Percentiles rank a stretch among this genome's conserved stretches.
phyloP scores from a whole-genome alignment of 2,113 vertebrate species.

The Artemisiospiza belli region DNA sequence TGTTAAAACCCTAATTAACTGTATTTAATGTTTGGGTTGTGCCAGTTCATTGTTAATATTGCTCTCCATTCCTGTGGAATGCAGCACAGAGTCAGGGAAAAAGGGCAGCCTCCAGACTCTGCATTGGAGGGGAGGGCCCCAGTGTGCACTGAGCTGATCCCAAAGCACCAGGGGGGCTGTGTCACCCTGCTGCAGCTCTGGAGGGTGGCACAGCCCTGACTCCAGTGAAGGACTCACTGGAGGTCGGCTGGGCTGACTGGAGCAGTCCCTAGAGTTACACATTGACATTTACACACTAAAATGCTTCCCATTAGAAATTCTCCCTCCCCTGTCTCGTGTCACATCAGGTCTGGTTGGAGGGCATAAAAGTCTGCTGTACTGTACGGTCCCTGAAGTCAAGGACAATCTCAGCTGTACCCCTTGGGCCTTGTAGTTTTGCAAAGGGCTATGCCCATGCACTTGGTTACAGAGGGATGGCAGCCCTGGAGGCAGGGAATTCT shows the following conservation, averaged over 20 bases:
- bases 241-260: background rate
- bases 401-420: background rate
- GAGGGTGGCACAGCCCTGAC: background rate
- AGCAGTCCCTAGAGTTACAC: background rate
- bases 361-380: background rate
- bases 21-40: background rate
- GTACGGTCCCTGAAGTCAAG: background rate
- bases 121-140: background rate
- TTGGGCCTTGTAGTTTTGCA: background rate
- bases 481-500: background rate
- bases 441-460: background rate
- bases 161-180: background rate
- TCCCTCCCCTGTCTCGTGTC: background rate
- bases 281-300: background rate
- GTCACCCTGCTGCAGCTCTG: background rate
- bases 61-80: background rate
- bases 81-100: background rate
- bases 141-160: background rate
- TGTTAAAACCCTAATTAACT: background rate
- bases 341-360: background rate
- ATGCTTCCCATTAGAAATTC: background rate
- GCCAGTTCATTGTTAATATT: background rate
- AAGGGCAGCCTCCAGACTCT: background rate
- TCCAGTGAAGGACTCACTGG: fast-evolving
- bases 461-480: background rate